Evolutionary conservation across 2,113 vertebrate species (phyloP).

Genomic region (Eublepharis macularius): DNA sequence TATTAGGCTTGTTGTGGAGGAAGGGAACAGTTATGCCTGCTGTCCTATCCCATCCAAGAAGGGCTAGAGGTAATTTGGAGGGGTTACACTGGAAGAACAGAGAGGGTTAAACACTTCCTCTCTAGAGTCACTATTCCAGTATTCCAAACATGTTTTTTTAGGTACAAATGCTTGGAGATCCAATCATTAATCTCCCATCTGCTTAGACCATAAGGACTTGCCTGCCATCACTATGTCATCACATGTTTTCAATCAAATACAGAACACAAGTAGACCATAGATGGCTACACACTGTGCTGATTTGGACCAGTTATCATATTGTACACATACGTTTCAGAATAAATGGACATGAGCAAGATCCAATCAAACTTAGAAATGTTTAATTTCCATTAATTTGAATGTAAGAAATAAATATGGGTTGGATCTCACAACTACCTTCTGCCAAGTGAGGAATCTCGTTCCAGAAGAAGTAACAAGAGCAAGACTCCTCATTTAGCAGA

Average conservation of each 20-base stretch:
- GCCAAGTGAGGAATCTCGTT: not conserved
- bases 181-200: too few species aligned
- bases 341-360: not conserved
- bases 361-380: not conserved
- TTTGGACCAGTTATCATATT: not conserved
- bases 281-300: not conserved
- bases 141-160: too few species aligned
- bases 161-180: too few species aligned
- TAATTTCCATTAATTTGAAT: not conserved
- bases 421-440: not conserved
- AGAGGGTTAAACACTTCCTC: too few species aligned
- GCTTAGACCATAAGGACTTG: not conserved
- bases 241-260: not conserved
- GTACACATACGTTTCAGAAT: not conserved
- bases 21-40: too few species aligned
- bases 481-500: too few species aligned
- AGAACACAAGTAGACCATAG: not conserved
- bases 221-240: not conserved
- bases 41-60: too few species aligned
- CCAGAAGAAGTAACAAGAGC: not conserved
- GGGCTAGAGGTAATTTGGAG: too few species aligned
- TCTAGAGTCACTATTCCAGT: too few species aligned
- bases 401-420: not conserved
- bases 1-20: too few species aligned
- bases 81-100: too few species aligned